Conservation (phyloP, 2,797 vertebrate species). For the Trematomus bernacchii region DNA sequence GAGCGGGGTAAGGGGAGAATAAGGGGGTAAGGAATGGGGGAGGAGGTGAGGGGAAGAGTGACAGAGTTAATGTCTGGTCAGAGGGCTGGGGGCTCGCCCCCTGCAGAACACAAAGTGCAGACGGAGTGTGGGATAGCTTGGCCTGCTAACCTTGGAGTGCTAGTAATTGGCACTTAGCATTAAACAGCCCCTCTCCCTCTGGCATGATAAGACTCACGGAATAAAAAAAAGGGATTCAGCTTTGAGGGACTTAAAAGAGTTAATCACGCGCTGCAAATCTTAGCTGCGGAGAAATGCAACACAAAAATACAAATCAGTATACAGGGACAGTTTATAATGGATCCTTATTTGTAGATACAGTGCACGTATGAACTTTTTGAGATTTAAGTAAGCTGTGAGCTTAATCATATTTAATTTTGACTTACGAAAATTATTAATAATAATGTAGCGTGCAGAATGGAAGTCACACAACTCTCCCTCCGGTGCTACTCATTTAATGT, state of each 20-base stretch:
- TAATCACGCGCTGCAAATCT: slow-evolving; percentile 26
- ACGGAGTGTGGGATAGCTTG: slow-evolving; percentile 73
- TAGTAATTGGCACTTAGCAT: slow-evolving; percentile 84
- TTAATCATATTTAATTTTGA: too few species aligned
- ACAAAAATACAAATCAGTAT: slow-evolving; percentile 16
- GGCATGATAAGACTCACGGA: slow-evolving; percentile 58
- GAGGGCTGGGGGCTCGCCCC: slow-evolving; percentile 55
- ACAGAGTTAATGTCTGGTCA: slow-evolving; percentile 45
- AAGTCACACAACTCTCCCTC: too few species aligned
- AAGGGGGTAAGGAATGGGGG: neutral
- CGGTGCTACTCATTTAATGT: too few species aligned
- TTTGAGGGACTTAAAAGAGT: slow-evolving; percentile 40
- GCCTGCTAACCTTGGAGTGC: slow-evolving; percentile 76
- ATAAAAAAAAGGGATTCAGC: slow-evolving; percentile 35
- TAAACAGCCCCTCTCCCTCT: slow-evolving; percentile 70
- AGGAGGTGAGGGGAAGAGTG: slow-evolving; percentile 14
- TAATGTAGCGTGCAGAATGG: too few species aligned
- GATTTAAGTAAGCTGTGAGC: neutral
- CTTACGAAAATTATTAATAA: too few species aligned
- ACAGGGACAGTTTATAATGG: neutral
- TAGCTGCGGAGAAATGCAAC: slow-evolving; percentile 26
- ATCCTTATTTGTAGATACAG: neutral
- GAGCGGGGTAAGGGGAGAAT: neutral
- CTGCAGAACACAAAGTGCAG: slow-evolving; percentile 68
- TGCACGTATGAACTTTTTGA: neutral